These are phyloP conservation scores for Eupithecia centaureata DNA, from an alignment of 2,888 invertebrate species.

Conservation along the genomic window DNA sequence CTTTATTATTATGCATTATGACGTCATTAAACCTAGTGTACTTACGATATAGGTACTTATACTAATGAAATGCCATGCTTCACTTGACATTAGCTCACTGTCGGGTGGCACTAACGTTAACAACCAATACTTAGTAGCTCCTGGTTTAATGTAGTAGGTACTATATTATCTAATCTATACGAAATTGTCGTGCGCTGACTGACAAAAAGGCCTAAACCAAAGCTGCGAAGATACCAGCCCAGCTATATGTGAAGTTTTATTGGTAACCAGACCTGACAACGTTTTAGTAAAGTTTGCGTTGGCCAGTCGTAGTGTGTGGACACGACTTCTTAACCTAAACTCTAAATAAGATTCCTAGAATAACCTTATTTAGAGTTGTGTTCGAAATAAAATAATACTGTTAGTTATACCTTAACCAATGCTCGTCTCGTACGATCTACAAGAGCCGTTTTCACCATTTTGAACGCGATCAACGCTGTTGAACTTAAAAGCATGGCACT, in stretches of 20 bases:
- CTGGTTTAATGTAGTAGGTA: background rate
- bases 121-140: constrained; percentile 39
- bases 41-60: constrained; percentile 49
- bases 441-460: constrained; percentile 38
- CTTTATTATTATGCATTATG: constrained; percentile 20
- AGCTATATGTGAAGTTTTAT: background rate
- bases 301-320: constrained; percentile 4
- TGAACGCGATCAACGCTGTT: background rate
- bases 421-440: constrained; percentile 16
- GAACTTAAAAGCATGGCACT: background rate
- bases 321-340: constrained; percentile 16
- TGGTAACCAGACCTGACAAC: background rate
- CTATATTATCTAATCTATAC: background rate
- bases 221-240: background rate
- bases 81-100: constrained; percentile 64
- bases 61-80: constrained; percentile 66
- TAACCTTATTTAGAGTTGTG: constrained; percentile 11
- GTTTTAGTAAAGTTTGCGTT: background rate
- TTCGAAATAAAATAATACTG: constrained; percentile 29
- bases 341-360: no score
- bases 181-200: background rate
- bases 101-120: constrained; percentile 48
- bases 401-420: constrained; percentile 25
- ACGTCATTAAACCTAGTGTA: constrained; percentile 33
- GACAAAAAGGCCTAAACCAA: background rate